phyloP scores from a whole-genome alignment of 2,113 vertebrate genomes.

The Cinclus cinclus region DNA sequence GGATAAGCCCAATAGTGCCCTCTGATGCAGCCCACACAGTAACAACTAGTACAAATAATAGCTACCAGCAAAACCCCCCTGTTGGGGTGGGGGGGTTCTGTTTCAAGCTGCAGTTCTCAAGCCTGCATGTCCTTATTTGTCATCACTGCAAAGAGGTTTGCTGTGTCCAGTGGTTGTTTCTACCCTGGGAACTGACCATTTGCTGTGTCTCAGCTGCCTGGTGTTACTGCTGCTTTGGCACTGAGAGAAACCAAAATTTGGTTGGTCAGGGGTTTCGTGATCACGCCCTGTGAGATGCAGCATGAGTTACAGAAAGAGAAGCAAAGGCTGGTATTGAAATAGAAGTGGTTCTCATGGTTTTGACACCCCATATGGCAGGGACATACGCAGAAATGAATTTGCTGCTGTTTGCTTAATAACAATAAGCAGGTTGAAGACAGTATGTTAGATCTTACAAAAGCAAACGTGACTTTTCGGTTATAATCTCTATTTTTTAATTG shows the following conservation, averaged over 20 bases:
- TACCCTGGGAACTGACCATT: neutral
- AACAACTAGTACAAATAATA: neutral
- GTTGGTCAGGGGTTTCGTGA: neutral
- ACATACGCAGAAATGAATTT: slow-evolving; percentile 1
- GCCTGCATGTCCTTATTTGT: neutral
- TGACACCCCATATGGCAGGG: neutral
- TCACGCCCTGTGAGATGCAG: neutral
- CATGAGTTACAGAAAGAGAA: neutral
- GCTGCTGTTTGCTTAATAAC: neutral
- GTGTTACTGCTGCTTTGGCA: neutral
- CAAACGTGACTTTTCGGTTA: neutral
- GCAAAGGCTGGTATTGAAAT: neutral
- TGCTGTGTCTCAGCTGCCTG: neutral
- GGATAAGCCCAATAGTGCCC: neutral
- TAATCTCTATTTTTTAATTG: neutral
- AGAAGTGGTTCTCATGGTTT: neutral
- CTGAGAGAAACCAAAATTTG: neutral
- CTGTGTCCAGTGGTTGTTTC: neutral
- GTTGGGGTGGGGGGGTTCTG: neutral
- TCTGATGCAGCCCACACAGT: neutral
- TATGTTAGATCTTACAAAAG: neutral
- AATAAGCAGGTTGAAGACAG: slow-evolving; percentile 4
- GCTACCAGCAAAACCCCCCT: neutral
- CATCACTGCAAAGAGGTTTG: neutral
- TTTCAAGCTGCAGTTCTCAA: neutral